Base-by-base conservation (phyloP, 2,888 invertebrate species). In the Poecilobothrus nobilitatus region DNA sequence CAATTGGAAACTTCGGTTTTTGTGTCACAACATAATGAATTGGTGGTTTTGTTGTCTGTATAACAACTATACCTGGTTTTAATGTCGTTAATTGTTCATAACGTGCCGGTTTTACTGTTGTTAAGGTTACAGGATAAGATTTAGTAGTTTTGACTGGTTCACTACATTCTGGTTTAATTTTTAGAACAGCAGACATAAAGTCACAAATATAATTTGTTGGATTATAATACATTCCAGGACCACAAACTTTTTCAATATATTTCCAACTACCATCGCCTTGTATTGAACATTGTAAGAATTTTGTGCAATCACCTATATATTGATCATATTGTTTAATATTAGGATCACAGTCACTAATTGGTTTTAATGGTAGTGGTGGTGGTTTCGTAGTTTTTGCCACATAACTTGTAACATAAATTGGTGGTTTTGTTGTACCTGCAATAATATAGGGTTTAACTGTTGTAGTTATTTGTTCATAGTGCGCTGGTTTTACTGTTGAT, bases 261-360 rank as follows among this genome's bases (percentile, higher is more conserved):
- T 83, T 79, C 67, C 81, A 80, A 0, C 80, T 82, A n/a, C 76
- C 77, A 1, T 79, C 76, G 37, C 78, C 75, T 37, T 80, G 81
- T 0, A 86, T 86, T 0, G 83, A 81, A 71, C 91, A 92, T 70
- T 91, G 89, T 76, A 88, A 86, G 81, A 90, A 92, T 76, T 86
- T 83, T 73, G 83, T 82, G 76, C 92, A 92, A 78, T 91, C 86
- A 0, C 80, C 84, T 0, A 87, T 86, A 78, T 88, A 88, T 18
- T 86, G 84, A 75, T 84, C 83, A 77, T 86, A 85, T 0, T 88
- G 87, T 18, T 83, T 82, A 0, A 78, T 76, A 0, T 84, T 75
- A 77, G 85, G 81, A 78, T 79, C 76, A 63, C 78, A 78, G 18
- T 53, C 53, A 53, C 53, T 15, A 18, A 9, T 15, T 6, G 69